These are phyloP conservation scores for Pyrrhosoma nymphula DNA, from an alignment of 2,888 invertebrate genomes.

Conservation along the genomic window DNA sequence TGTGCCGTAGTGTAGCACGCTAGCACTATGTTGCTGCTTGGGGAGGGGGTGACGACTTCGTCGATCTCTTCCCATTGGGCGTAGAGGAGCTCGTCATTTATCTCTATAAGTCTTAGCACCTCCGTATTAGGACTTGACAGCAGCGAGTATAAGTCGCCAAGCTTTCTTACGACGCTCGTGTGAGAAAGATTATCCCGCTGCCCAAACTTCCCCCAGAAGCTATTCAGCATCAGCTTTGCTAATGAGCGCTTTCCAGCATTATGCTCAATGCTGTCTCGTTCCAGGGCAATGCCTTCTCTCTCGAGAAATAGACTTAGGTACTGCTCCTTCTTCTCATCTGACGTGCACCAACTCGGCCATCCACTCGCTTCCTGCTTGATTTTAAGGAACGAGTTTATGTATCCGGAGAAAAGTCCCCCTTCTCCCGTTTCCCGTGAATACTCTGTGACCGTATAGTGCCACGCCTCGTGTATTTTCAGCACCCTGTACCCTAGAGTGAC, in stretches of 20 bases:
- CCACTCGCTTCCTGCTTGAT: background rate
- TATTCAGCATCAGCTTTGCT: no score
- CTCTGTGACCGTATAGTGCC: slow-evolving; percentile 74
- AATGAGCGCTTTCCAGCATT: no score
- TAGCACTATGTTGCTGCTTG: slow-evolving; percentile 74
- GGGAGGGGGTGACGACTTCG: slow-evolving; percentile 70
- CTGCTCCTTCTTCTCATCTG: slow-evolving; percentile 26
- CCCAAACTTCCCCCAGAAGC: no score
- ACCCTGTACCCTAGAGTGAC: no score
- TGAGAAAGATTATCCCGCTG: no score
- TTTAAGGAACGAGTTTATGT: background rate
- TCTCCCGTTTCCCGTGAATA: slow-evolving; percentile 70
- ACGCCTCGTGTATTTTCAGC: slow-evolving; percentile 74
- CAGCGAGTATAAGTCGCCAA: no score
- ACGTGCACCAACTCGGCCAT: background rate
- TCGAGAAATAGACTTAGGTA: no score
- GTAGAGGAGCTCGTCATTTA: slow-evolving; percentile 72
- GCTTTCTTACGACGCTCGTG: no score
- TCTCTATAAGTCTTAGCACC: slow-evolving; percentile 68
- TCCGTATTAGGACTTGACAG: no score
- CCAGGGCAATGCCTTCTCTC: no score
- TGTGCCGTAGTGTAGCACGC: slow-evolving; percentile 75
- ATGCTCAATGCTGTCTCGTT: no score
- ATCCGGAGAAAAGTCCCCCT: background rate
- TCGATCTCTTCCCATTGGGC: slow-evolving; percentile 72